Evolutionary conservation across 1,140 invertebrate species (phyloP).

Genomic region (Anoplolepis gracilipes): DNA sequence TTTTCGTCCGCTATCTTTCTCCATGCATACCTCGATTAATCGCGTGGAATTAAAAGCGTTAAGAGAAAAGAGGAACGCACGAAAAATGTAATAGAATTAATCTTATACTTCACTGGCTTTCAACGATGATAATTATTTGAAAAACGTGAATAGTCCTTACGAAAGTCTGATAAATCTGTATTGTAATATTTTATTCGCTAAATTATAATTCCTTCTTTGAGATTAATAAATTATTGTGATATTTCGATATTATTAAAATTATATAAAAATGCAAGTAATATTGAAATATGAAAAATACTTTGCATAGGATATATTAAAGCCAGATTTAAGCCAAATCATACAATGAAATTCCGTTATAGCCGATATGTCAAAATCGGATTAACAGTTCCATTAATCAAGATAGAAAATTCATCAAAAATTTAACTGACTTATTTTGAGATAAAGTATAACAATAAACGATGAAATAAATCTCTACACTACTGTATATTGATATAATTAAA

Average conservation of each 20-base stretch:
- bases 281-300: conserved; percentile 13
- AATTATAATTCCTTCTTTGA: conserved; percentile 8
- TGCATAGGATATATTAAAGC: neutral
- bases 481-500: neutral
- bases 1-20: conserved; percentile 12
- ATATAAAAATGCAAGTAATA: neutral
- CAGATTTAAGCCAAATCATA: neutral
- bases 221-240: conserved; percentile 4
- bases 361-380: neutral
- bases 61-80: conserved; percentile 3
- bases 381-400: neutral
- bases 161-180: conserved; percentile 1
- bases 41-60: conserved; percentile 41
- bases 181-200: conserved; percentile 19
- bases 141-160: conserved; percentile 31
- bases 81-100: conserved; percentile 54
- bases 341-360: neutral
- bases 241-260: conserved; percentile 24
- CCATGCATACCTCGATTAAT: conserved; percentile 48
- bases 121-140: conserved; percentile 40
- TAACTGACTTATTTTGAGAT: neutral
- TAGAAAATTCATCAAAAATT: conserved; percentile 1
- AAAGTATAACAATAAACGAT: neutral
- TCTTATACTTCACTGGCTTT: conserved; percentile 16
- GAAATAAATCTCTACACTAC: neutral